A percentile compares a stretch with the other conserved stretches of the same genome.
phyloP scores from a whole-genome alignment of 92 coral and sea anemone genomes.

The Epizoanthus illoricatus region DNA sequence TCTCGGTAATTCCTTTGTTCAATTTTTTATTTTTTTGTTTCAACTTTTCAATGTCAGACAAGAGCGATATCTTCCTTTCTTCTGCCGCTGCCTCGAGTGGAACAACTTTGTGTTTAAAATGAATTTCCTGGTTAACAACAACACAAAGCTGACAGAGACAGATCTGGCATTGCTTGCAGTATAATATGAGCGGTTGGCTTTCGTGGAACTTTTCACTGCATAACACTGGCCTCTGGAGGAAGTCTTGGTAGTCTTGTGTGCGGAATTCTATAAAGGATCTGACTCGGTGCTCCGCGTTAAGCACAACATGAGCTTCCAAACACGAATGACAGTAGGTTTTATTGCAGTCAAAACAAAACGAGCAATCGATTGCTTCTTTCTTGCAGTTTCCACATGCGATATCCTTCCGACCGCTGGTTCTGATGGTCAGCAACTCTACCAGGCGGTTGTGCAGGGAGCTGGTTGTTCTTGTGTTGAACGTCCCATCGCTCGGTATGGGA shows the following conservation, averaged over 20 bases:
- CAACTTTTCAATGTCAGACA: not conserved
- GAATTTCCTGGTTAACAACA: not conserved
- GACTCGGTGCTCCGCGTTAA: constrained; percentile 8
- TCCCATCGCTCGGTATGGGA: constrained; percentile 15
- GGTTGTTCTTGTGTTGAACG: constrained; percentile 4
- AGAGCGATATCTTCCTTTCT: not conserved
- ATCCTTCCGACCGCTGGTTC: not conserved
- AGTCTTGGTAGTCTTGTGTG: constrained; percentile 12
- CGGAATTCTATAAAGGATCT: constrained; percentile 19
- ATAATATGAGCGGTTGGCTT: constrained; percentile 9
- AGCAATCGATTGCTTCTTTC: constrained; percentile 11
- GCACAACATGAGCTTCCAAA: not conserved
- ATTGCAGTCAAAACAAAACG: constrained; percentile 34
- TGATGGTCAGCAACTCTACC: constrained; percentile 20
- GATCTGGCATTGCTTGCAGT: not conserved
- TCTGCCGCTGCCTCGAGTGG: not conserved
- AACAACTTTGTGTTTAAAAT: not conserved
- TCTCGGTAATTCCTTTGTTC: not conserved
- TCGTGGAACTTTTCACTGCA: constrained; percentile 26
- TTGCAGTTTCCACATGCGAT: constrained; percentile 17
- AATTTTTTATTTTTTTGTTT: not conserved
- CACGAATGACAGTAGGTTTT: constrained; percentile 17
- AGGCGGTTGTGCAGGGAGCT: constrained; percentile 22
- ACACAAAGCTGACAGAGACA: constrained; percentile 20
- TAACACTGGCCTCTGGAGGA: constrained; percentile 22